Evolutionary conservation across 2,888 invertebrate species (phyloP), one percentile per base, ranked within the genome.

Genomic region (Podotricha telesiphe): DNA sequence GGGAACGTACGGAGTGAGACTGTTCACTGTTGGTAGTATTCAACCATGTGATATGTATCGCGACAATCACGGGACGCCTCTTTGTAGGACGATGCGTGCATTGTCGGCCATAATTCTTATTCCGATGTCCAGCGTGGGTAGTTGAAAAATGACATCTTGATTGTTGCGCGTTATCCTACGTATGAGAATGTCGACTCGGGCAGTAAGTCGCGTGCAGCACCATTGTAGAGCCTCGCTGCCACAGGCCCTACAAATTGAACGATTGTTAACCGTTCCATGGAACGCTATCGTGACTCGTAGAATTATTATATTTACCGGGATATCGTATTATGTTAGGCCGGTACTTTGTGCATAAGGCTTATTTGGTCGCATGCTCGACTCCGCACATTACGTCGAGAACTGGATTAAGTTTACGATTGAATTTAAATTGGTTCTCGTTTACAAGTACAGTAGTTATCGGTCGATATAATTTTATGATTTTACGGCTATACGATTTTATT

Each of bases 101-200:
- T 83, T 89, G 90, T 90, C 86, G 86, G 86, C 89, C 86, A 91
- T 93, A 93, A 87, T 90, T 92, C 89, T 91, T 84, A 83, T 79
- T 78, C 76, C 80, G 79, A 83, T 83, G 86, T 85, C 81, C 83
- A 76, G 91, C 89, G 93, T 93, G 92, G 93, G 92, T 90, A 91
- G 93, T 91, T 93, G 92, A 93, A 92, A 93, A 92, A 93, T 93
- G 91, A 93, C 92, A 93, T 93, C 93, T 92, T 92, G 92, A 92
- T 93, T 93, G 92, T 92, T 91, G 87, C 87, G 86, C 88, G 91
- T 89, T 91, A 91, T 90, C 89, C 90, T 86, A 87, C 88, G 89
- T 88, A 91, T 89, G 91, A 89, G 91, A 91, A 91, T 89, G 88
- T 89, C 82, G 85, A 80, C 82, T 78, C 78, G 77, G 80, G 80